Percentiles rank a stretch among this genome's conserved stretches.
Conservation (phyloP, 2,797 vertebrate genomes). For the Acipenser ruthenus region DNA sequence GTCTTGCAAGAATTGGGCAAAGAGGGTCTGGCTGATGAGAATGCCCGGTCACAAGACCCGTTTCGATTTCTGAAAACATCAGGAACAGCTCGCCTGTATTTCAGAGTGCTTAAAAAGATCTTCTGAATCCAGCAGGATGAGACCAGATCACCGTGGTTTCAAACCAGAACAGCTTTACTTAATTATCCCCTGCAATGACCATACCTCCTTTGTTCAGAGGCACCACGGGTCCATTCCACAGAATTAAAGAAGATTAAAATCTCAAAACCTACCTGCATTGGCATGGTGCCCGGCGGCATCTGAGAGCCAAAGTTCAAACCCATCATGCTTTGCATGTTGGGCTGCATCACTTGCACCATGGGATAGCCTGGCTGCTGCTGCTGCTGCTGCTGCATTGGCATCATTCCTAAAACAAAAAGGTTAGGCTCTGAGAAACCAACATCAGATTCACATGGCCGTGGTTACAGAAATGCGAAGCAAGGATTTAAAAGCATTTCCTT, state of each 20-base stretch:
- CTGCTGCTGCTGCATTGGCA: conserved; percentile 79
- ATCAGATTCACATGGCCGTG: background rate
- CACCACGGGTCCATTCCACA: background rate
- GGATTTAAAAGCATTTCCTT: too few relatives aligned
- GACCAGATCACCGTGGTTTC: too few relatives aligned
- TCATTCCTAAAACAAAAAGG: conserved; percentile 63
- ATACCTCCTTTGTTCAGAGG: background rate
- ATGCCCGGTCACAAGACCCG: too few relatives aligned
- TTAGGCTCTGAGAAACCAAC: conserved; percentile 11
- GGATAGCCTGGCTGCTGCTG: conserved; percentile 76
- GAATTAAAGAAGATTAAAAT: background rate
- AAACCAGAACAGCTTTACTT: too few relatives aligned
- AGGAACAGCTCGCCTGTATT: too few relatives aligned
- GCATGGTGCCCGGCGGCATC: conserved; percentile 79
- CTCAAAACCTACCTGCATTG: conserved; percentile 74
- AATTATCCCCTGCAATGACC: too few relatives aligned
- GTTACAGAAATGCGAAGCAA: conserved; percentile 37
- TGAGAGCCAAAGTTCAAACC: conserved; percentile 87
- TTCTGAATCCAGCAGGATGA: too few relatives aligned
- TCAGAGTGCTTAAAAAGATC: too few relatives aligned
- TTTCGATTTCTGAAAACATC: too few relatives aligned
- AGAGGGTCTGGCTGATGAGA: too few relatives aligned
- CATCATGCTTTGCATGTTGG: conserved; percentile 93
- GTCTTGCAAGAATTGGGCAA: too few relatives aligned
- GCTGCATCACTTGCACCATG: conserved; percentile 89